Base-by-base conservation (phyloP, 2,113 vertebrate species). In the Polypterus bichir region DNA sequence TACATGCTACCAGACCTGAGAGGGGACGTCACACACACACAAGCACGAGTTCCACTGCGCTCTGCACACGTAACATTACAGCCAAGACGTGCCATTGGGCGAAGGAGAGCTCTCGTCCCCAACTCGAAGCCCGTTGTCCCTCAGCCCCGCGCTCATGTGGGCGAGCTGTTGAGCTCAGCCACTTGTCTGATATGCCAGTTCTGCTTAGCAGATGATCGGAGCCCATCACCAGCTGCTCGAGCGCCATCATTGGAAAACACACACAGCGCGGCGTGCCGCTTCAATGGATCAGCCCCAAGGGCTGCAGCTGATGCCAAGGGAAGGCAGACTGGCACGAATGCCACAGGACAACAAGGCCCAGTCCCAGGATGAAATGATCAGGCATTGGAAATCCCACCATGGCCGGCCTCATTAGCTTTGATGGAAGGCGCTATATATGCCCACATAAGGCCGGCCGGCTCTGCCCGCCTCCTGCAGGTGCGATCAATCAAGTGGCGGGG, bases 141-240 rank as follows among this genome's bases (percentile, higher is more conserved):
- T n/a, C 55, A 48, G 53, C 10, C 47, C 46, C 54, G 65, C 47
- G 48, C 64, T 27, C 9, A 44, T 56, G 65, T 76, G 71, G 81
- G 81, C 61, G 53, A 57, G 54, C 56, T 9, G 57, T 59, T 44
- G 11, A 10, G 49, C 6, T 62, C 71, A 72, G 71, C 64, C 59
- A 59, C 71, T 64, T 72, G 70, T 71, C 71, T 69, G 66, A 69
- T 68, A 60, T 66, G 51, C 4, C 63, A 65, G 76, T 75, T 70
- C 72, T 54, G 57, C 69, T 74, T 71, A 52, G 66, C 65, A 69
- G 54, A 79, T 82, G 78, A 83, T 83, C 79, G 81, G 81, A 83
- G 78, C 70, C 70, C 62, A 59, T 46, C 54, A 49, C 56, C 56
- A 59, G 60, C 61, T 57, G 46, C 44, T 57, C 48, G 62, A 46